A percentile compares a stretch with the other conserved stretches of the same genome.
Evolutionary conservation across 2,888 invertebrate genomes (phyloP).

Genomic region (Idaea straminata): DNA sequence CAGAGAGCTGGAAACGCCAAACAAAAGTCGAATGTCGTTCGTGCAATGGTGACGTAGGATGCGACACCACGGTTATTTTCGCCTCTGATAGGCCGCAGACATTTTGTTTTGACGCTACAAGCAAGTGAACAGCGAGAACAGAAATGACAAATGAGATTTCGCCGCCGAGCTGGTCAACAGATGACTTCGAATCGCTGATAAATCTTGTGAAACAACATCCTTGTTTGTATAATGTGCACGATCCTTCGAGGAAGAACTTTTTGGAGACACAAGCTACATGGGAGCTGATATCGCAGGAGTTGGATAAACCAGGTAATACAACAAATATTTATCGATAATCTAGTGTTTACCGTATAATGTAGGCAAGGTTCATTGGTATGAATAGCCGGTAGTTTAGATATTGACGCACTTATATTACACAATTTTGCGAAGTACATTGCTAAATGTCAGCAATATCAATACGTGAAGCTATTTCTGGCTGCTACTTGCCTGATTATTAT

Average conservation of each 20-base stretch:
- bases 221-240: conserved; percentile 60
- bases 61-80: conserved; percentile 69
- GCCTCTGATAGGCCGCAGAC: conserved; percentile 70
- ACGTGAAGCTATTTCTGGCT: background rate
- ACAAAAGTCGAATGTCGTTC: conserved; percentile 36
- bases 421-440: background rate
- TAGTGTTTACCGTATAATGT: background rate
- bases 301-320: conserved; percentile 62
- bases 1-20: conserved; percentile 33
- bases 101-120: conserved; percentile 62
- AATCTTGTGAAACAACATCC: conserved; percentile 66
- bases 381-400: too few species aligned
- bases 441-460: background rate
- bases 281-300: conserved; percentile 63
- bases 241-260: conserved; percentile 68
- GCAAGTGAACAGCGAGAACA: conserved; percentile 34
- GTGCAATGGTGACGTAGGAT: conserved; percentile 60
- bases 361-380: background rate
- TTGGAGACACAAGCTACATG: conserved; percentile 66
- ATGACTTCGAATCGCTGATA: conserved; percentile 65
- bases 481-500: background rate
- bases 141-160: conserved; percentile 59
- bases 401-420: too few species aligned
- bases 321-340: background rate
- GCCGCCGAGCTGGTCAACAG: conserved; percentile 66